Percentiles rank a stretch among this genome's conserved stretches.
phyloP scores from a whole-genome alignment of 2,113 vertebrate species.

The Conger conger region DNA sequence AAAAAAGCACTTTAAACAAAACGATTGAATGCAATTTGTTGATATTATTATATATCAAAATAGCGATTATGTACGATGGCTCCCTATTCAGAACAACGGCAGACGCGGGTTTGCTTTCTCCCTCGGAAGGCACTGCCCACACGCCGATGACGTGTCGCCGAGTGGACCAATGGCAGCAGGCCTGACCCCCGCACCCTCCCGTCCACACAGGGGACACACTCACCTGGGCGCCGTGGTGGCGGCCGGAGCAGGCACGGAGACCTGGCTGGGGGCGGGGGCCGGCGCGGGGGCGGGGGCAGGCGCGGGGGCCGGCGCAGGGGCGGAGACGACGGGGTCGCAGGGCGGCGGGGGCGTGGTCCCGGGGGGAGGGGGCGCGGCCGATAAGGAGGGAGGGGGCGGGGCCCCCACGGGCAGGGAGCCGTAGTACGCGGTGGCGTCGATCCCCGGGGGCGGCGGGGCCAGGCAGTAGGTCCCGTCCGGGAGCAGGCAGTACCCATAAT shows the following conservation, averaged over 20 bases:
- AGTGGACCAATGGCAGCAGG: not conserved
- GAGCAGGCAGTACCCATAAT: conserved; percentile 97
- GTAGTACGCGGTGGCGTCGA: conserved; percentile 85
- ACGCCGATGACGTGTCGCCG: no score
- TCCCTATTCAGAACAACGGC: no score
- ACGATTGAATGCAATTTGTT: no score
- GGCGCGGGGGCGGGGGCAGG: conserved; percentile 36
- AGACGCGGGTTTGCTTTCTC: no score
- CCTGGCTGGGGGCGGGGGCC: conserved; percentile 36
- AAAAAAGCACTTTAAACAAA: no score
- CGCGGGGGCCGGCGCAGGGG: conserved; percentile 52
- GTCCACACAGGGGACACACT: not conserved
- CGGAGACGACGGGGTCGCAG: conserved; percentile 54
- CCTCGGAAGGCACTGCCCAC: no score
- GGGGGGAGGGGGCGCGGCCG: conserved; percentile 66
- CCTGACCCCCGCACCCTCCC: not conserved
- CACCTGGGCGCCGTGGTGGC: conserved; percentile 58
- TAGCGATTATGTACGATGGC: no score
- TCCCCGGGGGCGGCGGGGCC: conserved; percentile 86
- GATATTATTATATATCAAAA: no score
- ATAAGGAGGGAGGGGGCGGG: conserved; percentile 62
- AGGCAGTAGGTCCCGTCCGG: conserved; percentile 92
- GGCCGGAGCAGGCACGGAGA: not conserved
- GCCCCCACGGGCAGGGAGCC: conserved; percentile 72
- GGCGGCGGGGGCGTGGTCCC: conserved; percentile 72